phyloP scores from a whole-genome alignment of 2,113 vertebrate genomes.

The Vulpes lagopus region DNA sequence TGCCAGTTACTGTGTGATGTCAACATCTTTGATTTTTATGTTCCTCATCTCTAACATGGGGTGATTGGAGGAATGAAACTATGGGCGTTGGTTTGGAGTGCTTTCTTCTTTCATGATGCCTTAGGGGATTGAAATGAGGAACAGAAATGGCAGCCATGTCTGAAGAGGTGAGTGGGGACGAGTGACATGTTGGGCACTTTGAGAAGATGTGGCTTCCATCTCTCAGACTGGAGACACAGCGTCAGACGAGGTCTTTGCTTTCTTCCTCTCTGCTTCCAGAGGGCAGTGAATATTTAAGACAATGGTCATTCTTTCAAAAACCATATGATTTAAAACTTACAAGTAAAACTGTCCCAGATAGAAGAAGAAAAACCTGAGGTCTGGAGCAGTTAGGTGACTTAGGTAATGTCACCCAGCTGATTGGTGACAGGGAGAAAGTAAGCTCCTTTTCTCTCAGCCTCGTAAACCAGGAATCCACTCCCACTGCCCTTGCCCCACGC shows the following conservation, averaged over 20 bases:
- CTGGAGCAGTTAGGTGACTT: not conserved
- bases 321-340: not conserved
- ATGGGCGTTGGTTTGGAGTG: not conserved
- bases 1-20: not conserved
- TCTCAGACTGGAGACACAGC: not conserved
- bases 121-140: not conserved
- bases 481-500: accelerated
- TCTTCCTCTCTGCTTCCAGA: not conserved
- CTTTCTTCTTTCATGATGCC: not conserved
- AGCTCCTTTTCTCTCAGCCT: not conserved
- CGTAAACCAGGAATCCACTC: not conserved
- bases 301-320: not conserved
- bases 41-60: not conserved
- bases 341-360: not conserved
- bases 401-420: not conserved
- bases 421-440: not conserved
- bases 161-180: accelerated
- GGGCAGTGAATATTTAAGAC: not conserved
- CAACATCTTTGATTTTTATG: not conserved
- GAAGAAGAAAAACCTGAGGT: not conserved
- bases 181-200: too few species aligned
- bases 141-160: not conserved
- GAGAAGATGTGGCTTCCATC: not conserved
- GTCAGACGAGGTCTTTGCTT: not conserved
- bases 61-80: not conserved